A percentile compares a stretch with the other conserved stretches of the same genome.
Conservation (phyloP, 2,888 invertebrate genomes). For the Tridacna crocea region DNA sequence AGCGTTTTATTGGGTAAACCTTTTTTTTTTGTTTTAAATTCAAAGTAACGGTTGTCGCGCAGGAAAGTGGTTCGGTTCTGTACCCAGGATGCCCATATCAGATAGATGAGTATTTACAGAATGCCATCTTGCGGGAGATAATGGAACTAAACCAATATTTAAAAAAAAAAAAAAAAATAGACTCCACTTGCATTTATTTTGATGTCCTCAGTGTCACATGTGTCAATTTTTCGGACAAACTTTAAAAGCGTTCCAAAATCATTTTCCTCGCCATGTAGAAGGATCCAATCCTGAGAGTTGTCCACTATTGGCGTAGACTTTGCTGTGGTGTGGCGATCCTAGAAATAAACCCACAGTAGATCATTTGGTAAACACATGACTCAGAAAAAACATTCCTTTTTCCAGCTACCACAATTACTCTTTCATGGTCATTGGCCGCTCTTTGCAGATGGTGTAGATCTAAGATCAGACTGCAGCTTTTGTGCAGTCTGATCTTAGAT, state of each 20-base stretch:
- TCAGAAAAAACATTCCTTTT: not conserved
- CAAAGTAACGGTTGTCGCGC: too few relatives aligned
- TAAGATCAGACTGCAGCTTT: too few relatives aligned
- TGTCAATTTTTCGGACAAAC: slow-evolving; percentile 66
- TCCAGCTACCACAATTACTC: not conserved
- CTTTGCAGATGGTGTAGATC: not conserved
- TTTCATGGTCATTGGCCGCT: not conserved
- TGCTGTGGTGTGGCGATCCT: slow-evolving; percentile 69
- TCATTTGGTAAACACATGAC: not conserved
- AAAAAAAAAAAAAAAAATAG: not conserved
- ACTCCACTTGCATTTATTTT: slow-evolving; percentile 59
- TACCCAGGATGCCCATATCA: too few relatives aligned
- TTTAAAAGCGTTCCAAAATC: slow-evolving; percentile 67
- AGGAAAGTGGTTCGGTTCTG: too few relatives aligned
- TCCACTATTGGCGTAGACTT: slow-evolving; percentile 60
- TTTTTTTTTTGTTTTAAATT: too few relatives aligned
- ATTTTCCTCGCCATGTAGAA: slow-evolving; percentile 66
- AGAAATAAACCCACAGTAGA: not conserved
- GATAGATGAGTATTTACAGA: too few relatives aligned
- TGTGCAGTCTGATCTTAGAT: too few relatives aligned
- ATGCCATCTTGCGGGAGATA: too few relatives aligned
- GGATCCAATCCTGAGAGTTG: slow-evolving; percentile 66
- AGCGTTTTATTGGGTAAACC: too few relatives aligned
- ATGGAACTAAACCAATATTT: too few relatives aligned
- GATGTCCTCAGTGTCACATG: slow-evolving; percentile 69